Percentiles rank a stretch among this genome's conserved stretches.
These are phyloP conservation scores for Rhopalosiphum padi DNA, from an alignment of 1,140 invertebrate genomes.

Conservation along the genomic window DNA sequence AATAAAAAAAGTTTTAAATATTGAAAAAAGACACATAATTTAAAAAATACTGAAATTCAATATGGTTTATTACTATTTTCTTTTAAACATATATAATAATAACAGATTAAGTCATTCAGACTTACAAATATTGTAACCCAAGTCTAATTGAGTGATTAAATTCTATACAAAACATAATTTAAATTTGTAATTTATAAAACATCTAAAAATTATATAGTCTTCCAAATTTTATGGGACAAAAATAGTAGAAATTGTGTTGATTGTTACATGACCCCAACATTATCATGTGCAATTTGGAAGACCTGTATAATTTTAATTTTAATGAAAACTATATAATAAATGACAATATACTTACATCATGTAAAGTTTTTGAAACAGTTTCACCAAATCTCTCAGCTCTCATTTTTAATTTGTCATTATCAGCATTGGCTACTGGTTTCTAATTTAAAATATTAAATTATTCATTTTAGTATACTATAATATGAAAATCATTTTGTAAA, in stretches of 20 bases:
- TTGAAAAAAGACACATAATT: not conserved
- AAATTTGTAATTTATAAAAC: not conserved
- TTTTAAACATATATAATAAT: not conserved
- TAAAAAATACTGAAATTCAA: not conserved
- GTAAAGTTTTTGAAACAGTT: conserved; percentile 49
- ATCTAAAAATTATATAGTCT: not conserved
- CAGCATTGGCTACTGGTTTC: conserved; percentile 17
- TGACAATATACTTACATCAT: conserved; percentile 42
- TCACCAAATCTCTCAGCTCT: conserved; percentile 49
- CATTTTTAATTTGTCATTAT: conserved; percentile 50
- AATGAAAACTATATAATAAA: not conserved
- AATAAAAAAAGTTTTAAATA: not conserved
- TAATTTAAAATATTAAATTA: not conserved
- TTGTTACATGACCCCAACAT: too few relatives aligned
- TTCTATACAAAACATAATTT: not conserved
- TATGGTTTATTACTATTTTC: not conserved
- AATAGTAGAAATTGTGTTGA: too few relatives aligned
- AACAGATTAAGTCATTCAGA: not conserved
- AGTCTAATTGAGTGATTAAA: not conserved
- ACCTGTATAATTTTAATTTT: not conserved
- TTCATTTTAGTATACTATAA: not conserved
- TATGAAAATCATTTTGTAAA: not conserved
- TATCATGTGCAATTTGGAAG: too few relatives aligned
- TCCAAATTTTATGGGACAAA: too few relatives aligned
- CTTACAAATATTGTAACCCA: not conserved